Conservation (phyloP, 2,888 invertebrate species). For the Yponomeuta evonymella region DNA sequence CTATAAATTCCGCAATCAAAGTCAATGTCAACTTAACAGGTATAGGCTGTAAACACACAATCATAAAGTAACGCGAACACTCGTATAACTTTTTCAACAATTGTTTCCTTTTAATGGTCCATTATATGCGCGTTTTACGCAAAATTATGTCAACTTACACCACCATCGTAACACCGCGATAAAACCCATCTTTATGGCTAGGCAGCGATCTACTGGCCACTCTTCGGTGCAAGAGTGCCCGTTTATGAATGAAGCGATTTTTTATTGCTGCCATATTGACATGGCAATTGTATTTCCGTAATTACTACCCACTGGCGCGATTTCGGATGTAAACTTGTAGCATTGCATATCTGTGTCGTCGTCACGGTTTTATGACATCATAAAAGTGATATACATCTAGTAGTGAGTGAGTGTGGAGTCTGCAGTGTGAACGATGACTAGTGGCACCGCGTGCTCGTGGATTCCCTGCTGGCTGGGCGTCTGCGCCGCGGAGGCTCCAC, state of each 20-base stretch:
- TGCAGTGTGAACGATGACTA: conserved; percentile 27
- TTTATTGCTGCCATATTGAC: conserved; percentile 71
- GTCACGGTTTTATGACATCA: conserved; percentile 64
- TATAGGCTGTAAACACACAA: conserved; percentile 68
- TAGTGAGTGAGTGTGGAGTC: conserved; percentile 28
- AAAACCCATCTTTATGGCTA: conserved; percentile 72
- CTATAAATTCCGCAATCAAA: conserved; percentile 72
- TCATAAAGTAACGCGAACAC: conserved; percentile 73
- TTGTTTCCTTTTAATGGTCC: conserved; percentile 75
- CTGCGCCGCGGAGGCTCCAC: conserved; percentile 24
- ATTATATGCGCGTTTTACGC: conserved; percentile 74
- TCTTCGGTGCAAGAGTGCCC: conserved; percentile 35
- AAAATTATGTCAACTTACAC: conserved; percentile 75
- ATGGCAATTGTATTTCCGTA: conserved; percentile 61
- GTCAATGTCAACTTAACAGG: conserved; percentile 72
- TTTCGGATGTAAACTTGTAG: conserved; percentile 65
- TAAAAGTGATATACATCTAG: conserved; percentile 68
- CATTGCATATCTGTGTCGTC: conserved; percentile 63
- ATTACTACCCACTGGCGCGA: conserved; percentile 63
- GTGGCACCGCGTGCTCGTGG: neutral
- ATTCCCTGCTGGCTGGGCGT: conserved; percentile 14
- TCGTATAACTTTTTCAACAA: conserved; percentile 76
- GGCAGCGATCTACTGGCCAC: conserved; percentile 55
- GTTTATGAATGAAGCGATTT: conserved; percentile 68
- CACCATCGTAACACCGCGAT: conserved; percentile 69